Conservation (phyloP, 1,140 invertebrate species). For the Drosophila bifasciata region DNA sequence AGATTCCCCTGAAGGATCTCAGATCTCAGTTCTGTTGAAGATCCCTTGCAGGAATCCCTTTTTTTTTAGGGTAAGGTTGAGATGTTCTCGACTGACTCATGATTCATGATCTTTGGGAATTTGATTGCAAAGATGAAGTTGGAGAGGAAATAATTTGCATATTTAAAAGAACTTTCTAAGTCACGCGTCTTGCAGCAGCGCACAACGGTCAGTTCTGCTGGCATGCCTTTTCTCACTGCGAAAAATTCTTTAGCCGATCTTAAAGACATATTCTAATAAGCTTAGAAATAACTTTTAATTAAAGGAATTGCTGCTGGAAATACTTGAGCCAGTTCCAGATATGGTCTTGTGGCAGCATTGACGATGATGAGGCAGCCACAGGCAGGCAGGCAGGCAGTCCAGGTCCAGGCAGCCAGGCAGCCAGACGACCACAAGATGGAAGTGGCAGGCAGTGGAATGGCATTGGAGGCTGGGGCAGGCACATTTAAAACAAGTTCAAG, state of each 20-base stretch:
- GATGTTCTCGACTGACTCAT: too few species aligned
- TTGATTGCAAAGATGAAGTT: neutral
- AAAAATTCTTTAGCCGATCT: too few species aligned
- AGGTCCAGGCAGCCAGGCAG: neutral
- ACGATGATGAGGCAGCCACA: constrained; percentile 56
- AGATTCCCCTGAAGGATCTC: constrained; percentile 61
- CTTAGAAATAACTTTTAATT: constrained; percentile 62
- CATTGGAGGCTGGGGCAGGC: constrained; percentile 34
- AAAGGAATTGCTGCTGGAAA: constrained; percentile 34
- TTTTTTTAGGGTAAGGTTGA: too few species aligned
- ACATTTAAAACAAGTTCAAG: constrained; percentile 82
- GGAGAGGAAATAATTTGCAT: neutral
- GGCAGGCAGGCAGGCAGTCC: constrained; percentile 1
- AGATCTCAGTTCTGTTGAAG: constrained; percentile 39
- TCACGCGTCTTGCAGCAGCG: too few species aligned
- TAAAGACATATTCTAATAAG: constrained; percentile 48
- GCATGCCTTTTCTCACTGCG: too few species aligned
- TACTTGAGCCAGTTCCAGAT: constrained; percentile 44
- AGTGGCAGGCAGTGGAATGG: constrained; percentile 44
- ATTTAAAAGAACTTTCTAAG: too few species aligned
- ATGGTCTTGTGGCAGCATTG: constrained; percentile 45
- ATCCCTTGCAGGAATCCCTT: neutral
- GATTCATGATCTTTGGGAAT: too few species aligned
- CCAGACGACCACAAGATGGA: constrained; percentile 49
- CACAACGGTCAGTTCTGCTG: too few species aligned